Conservation (phyloP, 2,797 vertebrate species). For the Sebastes matsubarae region DNA sequence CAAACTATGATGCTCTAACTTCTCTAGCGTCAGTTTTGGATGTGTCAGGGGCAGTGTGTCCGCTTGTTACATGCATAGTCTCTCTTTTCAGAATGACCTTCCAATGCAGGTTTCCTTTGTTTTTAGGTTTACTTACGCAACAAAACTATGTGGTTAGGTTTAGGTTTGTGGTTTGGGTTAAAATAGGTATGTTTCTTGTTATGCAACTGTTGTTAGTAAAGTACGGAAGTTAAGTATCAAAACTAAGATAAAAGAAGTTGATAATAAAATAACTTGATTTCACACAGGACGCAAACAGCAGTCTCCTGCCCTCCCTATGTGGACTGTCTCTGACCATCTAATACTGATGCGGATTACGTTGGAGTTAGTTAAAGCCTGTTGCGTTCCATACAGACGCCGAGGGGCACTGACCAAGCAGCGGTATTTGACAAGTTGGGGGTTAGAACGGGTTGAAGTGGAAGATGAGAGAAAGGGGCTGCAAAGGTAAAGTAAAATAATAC, state of each 20-base stretch:
- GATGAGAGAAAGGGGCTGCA: not conserved
- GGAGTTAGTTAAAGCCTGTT: too few relatives aligned
- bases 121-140: not conserved
- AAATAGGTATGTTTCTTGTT: not conserved
- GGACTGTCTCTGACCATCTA: too few relatives aligned
- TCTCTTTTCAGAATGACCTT: not conserved
- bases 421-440: not conserved
- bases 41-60: not conserved
- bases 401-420: not conserved
- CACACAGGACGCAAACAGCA: not conserved
- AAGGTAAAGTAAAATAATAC: not conserved
- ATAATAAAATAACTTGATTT: not conserved
- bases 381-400: not conserved
- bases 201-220: fast-evolving
- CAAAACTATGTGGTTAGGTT: not conserved
- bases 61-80: not conserved
- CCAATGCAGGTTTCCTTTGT: not conserved
- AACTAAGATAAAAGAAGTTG: not conserved
- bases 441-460: not conserved
- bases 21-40: not conserved
- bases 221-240: not conserved
- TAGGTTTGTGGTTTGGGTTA: not conserved
- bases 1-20: not conserved
- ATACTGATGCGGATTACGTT: too few relatives aligned
- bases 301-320: too few relatives aligned